These are phyloP conservation scores for Ammospiza caudacuta DNA, from an alignment of 2,113 vertebrate genomes.

Conservation along the genomic window DNA sequence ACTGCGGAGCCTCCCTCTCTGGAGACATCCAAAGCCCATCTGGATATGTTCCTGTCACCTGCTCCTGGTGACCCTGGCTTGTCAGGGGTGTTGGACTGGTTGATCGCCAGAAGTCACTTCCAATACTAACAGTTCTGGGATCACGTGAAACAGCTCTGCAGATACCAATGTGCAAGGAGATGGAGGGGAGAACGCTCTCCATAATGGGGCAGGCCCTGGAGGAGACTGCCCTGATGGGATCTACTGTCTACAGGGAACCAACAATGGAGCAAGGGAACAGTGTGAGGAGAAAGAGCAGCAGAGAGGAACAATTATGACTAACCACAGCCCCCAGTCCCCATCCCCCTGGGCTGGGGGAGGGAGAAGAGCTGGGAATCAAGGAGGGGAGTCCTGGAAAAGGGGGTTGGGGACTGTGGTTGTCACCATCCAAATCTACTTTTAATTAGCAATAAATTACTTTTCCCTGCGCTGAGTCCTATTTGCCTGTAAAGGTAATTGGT, in stretches of 20 bases:
- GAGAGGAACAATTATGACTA: background rate
- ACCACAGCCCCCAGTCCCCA: no score
- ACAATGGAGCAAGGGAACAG: background rate
- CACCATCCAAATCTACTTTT: background rate
- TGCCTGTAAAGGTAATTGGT: background rate
- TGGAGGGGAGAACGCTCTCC: background rate
- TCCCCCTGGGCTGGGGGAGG: background rate
- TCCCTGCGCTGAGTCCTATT: fast-evolving
- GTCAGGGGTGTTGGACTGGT: background rate
- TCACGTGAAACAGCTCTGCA: background rate
- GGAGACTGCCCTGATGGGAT: background rate
- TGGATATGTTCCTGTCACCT: background rate
- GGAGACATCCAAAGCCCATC: background rate
- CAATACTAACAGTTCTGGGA: background rate
- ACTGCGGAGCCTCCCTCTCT: background rate
- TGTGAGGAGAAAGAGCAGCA: background rate
- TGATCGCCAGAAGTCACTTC: background rate
- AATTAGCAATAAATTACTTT: background rate
- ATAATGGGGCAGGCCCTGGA: background rate
- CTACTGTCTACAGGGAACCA: background rate
- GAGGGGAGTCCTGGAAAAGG: background rate
- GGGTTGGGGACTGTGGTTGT: fast-evolving
- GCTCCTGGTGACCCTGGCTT: background rate
- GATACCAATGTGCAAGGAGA: background rate
- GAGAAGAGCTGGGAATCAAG: background rate